A percentile compares a stretch with the other conserved stretches of the same genome.
Evolutionary conservation across 2,797 vertebrate genomes (phyloP).

Genomic region (Onychomys arenicola): DNA sequence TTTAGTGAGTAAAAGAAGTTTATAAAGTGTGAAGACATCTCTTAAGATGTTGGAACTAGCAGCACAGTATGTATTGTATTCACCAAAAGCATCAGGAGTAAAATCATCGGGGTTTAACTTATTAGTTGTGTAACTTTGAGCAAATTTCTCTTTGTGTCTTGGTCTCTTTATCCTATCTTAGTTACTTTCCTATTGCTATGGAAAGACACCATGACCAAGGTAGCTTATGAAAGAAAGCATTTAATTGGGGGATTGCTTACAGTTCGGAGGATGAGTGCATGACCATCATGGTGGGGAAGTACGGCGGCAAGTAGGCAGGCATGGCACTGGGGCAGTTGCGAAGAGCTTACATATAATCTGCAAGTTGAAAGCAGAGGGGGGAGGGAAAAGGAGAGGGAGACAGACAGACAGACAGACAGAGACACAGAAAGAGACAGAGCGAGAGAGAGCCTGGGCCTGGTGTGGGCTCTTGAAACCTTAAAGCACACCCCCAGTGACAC

Average conservation of each 20-base stretch:
- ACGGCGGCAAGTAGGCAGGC: background rate
- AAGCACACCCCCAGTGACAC: too few species aligned
- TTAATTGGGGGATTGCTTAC: background rate
- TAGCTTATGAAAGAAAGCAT: background rate
- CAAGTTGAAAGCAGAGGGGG: background rate
- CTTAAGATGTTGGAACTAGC: background rate
- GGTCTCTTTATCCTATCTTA: background rate
- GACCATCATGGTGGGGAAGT: background rate
- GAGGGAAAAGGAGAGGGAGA: background rate
- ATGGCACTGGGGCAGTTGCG: too few species aligned
- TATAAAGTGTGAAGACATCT: background rate
- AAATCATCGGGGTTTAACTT: background rate
- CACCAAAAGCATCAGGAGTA: background rate
- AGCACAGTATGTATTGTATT: background rate
- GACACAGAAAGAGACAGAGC: background rate
- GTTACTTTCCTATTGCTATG: background rate
- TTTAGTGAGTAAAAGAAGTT: background rate
- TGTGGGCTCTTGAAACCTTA: background rate
- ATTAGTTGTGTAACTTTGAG: background rate
- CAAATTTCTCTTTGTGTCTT: background rate
- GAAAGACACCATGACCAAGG: background rate
- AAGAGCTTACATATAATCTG: background rate
- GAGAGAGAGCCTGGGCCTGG: background rate
- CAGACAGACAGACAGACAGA: background rate
- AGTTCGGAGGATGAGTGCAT: background rate